Percentiles rank a stretch among this genome's conserved stretches.
These are phyloP conservation scores for Pogonocherus hispidulus DNA, from an alignment of 2,888 invertebrate species.

Conservation along the genomic window DNA sequence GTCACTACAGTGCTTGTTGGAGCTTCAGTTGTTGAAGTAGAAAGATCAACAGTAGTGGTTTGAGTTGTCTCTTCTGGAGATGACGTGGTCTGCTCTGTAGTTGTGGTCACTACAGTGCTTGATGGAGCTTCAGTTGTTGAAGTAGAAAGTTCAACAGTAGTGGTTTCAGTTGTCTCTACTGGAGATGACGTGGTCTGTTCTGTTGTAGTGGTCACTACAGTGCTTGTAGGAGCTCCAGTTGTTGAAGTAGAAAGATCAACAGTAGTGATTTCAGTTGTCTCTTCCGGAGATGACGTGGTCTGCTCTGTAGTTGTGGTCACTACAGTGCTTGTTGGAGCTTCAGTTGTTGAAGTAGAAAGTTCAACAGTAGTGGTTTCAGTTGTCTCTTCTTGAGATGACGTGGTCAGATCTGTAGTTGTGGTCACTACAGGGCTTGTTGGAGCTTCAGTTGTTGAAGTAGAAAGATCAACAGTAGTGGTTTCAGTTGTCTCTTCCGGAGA, in stretches of 20 bases:
- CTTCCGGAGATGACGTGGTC: background rate
- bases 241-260: background rate
- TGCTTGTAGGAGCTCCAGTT: too few species aligned
- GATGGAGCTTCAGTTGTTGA: background rate
- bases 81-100: background rate
- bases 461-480: background rate
- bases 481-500: background rate
- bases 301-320: background rate
- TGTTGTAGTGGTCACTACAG: too few species aligned
- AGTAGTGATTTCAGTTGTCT: background rate
- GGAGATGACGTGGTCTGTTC: too few species aligned
- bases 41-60: background rate
- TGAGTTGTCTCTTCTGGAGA: background rate
- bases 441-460: background rate
- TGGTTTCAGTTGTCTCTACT: too few species aligned
- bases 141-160: background rate
- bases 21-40: background rate
- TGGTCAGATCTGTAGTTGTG: background rate
- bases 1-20: background rate
- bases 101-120: background rate
- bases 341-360: background rate
- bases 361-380: background rate
- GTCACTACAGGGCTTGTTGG: background rate
- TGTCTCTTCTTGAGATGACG: background rate
- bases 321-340: background rate